Percentiles rank a stretch among this genome's conserved stretches.
These are phyloP conservation scores for Agrotis clavis DNA, from an alignment of 2,888 invertebrate species.

Conservation along the genomic window DNA sequence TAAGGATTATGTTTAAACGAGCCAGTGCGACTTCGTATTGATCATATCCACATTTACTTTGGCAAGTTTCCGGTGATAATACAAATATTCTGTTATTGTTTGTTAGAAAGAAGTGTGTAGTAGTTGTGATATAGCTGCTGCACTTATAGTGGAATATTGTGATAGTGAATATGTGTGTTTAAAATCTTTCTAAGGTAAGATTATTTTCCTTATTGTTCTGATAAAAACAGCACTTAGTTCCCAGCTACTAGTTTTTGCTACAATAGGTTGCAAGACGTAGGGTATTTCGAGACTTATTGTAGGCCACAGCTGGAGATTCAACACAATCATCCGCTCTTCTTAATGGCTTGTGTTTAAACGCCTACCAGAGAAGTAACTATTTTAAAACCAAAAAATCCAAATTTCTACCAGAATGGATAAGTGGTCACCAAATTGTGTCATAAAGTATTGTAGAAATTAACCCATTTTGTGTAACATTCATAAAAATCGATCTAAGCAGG, in stretches of 20 bases:
- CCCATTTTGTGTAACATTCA: too few relatives aligned
- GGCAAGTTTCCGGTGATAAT: slow-evolving; percentile 59
- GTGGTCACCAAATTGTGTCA: too few relatives aligned
- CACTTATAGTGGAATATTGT: slow-evolving; percentile 45
- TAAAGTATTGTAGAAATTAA: too few relatives aligned
- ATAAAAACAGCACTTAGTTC: neutral
- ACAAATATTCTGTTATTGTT: slow-evolving; percentile 59
- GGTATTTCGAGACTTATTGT: neutral
- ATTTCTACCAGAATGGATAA: too few relatives aligned
- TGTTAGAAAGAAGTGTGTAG: slow-evolving; percentile 36
- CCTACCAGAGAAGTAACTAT: too few relatives aligned
- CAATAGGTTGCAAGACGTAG: neutral
- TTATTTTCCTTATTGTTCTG: slow-evolving; percentile 13
- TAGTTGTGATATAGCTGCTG: slow-evolving; percentile 34
- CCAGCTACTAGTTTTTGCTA: neutral
- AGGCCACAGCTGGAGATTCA: neutral
- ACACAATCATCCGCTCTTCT: neutral
- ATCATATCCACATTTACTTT: slow-evolving; percentile 62
- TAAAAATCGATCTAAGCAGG: too few relatives aligned
- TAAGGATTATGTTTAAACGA: slow-evolving; percentile 67
- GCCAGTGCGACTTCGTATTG: slow-evolving; percentile 44
- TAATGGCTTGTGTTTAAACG: too few relatives aligned
- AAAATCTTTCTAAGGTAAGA: slow-evolving; percentile 50
- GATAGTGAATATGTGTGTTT: slow-evolving; percentile 52
- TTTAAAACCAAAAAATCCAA: too few relatives aligned